Conservation (phyloP, 2,888 invertebrate genomes). For the Psylliodes chrysocephalus region DNA sequence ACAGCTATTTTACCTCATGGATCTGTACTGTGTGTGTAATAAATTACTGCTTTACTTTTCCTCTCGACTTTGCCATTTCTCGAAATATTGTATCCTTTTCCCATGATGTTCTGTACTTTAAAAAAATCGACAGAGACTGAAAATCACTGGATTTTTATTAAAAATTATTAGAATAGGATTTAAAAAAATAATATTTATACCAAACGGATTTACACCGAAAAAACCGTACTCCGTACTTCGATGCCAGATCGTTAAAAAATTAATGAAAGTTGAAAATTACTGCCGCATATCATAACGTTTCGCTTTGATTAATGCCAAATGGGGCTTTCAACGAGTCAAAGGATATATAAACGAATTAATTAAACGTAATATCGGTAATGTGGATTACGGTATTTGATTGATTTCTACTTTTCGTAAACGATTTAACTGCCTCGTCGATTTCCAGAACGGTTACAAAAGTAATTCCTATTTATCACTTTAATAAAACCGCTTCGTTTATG, state of each 20-base stretch:
- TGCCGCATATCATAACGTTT: not conserved
- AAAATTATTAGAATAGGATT: too few relatives aligned
- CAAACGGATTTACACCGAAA: too few relatives aligned
- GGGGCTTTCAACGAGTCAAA: not conserved
- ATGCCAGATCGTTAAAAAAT: not conserved
- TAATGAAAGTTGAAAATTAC: not conserved
- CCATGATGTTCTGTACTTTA: too few relatives aligned
- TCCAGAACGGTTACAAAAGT: not conserved
- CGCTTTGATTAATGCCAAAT: not conserved
- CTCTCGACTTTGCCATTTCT: too few relatives aligned
- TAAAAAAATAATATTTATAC: too few relatives aligned
- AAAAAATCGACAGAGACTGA: too few relatives aligned
- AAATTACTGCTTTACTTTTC: too few relatives aligned
- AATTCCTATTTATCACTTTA: not conserved
- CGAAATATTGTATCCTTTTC: too few relatives aligned
- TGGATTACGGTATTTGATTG: not conserved
- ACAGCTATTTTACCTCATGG: too few relatives aligned
- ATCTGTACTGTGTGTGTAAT: too few relatives aligned
- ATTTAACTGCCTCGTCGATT: not conserved
- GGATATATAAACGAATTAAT: not conserved
- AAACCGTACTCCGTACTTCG: not conserved
- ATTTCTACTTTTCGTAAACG: not conserved
- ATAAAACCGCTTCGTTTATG: too few relatives aligned
- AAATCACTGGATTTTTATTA: too few relatives aligned
- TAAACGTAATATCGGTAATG: not conserved